Evolutionary conservation across 2,113 vertebrate species (phyloP), one percentile per base, ranked within the genome.

Genomic region (Trichechus manatus): DNA sequence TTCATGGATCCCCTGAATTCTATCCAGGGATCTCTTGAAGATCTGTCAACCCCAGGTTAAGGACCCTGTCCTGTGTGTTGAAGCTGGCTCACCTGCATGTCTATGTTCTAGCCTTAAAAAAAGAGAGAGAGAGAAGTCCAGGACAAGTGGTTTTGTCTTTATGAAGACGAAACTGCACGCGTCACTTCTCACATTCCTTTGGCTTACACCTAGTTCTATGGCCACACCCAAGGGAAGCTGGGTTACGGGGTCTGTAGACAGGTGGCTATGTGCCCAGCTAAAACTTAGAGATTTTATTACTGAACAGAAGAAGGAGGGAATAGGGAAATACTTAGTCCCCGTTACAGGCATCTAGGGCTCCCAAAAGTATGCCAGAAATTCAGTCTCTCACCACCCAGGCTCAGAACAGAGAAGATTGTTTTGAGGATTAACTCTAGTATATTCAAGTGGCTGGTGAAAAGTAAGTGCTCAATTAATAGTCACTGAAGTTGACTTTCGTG

Each of bases 341-440:
- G 33, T 19, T 78, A 47, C 6, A 86, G 42, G 31, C 78, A 79
- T 88, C 61, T 66, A 89, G 78, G 50, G 93, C 25, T 96, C 77
- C 91, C 53, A 15, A 89, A 92, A 81, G 61, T 85, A 70, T 75
- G 47, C 6, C 89, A 87, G 91, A 87, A 95, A 96, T 96, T 96
- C 77, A 94, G 8, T 95, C 94, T 97, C 47, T 42, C 75, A 81
- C 70, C 50, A 94, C 20, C n/a, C 39, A 94, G 83, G 17, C 75
- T 89, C 74, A 93, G 74, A 93, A 75, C 63, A 89, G 44, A 93
- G 53, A 88, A 68, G 85, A 95, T 88, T 89, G 83, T 93, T 87
- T 63, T 70, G 88, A 87, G 70, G 91, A 95, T 88, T 94, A 85
- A 75, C 36, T 53, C 50, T 27, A 86, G 53, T 17, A 5, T 79